A percentile compares a stretch with the other conserved stretches of the same genome.
phyloP scores from a whole-genome alignment of 2,888 invertebrate genomes.

The Terebella lapidaria region DNA sequence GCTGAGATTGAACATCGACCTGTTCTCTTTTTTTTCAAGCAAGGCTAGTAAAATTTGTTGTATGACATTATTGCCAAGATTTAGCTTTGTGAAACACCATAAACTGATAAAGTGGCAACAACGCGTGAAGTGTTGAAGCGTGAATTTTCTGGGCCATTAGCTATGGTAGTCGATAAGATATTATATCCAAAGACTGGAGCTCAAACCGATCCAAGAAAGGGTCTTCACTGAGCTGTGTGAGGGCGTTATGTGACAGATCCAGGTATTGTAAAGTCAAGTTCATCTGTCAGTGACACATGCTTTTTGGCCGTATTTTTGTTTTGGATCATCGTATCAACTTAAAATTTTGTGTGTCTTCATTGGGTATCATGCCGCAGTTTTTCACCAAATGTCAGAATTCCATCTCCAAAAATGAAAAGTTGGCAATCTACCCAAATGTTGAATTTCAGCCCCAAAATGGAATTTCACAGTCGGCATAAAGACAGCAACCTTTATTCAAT shows the following conservation, averaged over 20 bases:
- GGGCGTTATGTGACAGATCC: conserved; percentile 32
- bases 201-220: conserved; percentile 19
- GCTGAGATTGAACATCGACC: conserved; percentile 36
- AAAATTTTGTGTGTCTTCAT: too few species aligned
- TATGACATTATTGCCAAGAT: conserved; percentile 23
- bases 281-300: too few species aligned
- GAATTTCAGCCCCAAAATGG: too few species aligned
- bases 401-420: too few species aligned
- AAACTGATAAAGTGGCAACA: conserved; percentile 17
- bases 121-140: conserved; percentile 17
- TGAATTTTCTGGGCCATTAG: conserved; percentile 22
- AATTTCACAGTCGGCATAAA: too few species aligned
- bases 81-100: conserved; percentile 23
- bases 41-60: conserved; percentile 32
- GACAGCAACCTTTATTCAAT: too few species aligned
- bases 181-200: conserved; percentile 18
- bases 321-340: too few species aligned
- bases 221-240: conserved; percentile 20
- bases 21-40: conserved; percentile 17
- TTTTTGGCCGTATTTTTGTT: too few species aligned
- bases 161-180: conserved; percentile 14
- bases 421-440: too few species aligned
- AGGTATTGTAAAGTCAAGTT: conserved; percentile 28
- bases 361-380: too few species aligned
- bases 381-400: too few species aligned